These are phyloP conservation scores for Ophion slaviceki DNA, from an alignment of 2,888 invertebrate species.

Conservation along the genomic window DNA sequence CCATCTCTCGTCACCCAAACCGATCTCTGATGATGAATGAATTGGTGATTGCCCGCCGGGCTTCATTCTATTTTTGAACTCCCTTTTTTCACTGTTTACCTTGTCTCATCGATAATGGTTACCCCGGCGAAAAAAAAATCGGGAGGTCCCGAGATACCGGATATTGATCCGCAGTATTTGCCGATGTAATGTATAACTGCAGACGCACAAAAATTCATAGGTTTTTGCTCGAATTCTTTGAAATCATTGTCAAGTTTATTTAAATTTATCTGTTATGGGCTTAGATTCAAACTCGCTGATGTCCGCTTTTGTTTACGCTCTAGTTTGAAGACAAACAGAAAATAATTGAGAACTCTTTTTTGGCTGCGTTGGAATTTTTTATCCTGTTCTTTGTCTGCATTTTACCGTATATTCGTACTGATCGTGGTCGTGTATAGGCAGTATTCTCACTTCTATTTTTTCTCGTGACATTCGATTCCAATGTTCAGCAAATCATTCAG, in stretches of 20 bases:
- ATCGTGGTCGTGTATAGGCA: too few relatives aligned
- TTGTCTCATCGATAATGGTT: slow-evolving; percentile 22
- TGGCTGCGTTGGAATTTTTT: background rate
- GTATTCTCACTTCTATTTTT: too few relatives aligned
- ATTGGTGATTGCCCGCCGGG: slow-evolving; percentile 4
- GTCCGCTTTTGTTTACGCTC: background rate
- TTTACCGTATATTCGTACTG: background rate
- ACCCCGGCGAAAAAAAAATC: background rate
- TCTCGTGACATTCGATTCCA: too few relatives aligned
- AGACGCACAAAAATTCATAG: background rate
- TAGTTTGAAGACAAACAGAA: background rate
- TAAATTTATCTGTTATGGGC: background rate
- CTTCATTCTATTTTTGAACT: slow-evolving; percentile 12
- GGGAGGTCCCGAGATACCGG: background rate
- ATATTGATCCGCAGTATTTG: background rate
- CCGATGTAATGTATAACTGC: background rate
- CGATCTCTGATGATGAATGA: slow-evolving; percentile 32
- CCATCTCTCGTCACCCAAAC: slow-evolving; percentile 22
- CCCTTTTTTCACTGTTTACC: background rate
- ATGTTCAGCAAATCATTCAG: background rate
- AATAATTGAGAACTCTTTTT: background rate
- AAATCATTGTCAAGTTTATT: background rate
- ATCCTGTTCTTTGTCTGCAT: background rate
- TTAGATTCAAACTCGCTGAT: background rate
- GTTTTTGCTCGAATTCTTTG: background rate